Percentiles rank a stretch among this genome's conserved stretches.
Conservation (phyloP, 2,888 invertebrate genomes). For the Drosophila pseudotalamancana region DNA sequence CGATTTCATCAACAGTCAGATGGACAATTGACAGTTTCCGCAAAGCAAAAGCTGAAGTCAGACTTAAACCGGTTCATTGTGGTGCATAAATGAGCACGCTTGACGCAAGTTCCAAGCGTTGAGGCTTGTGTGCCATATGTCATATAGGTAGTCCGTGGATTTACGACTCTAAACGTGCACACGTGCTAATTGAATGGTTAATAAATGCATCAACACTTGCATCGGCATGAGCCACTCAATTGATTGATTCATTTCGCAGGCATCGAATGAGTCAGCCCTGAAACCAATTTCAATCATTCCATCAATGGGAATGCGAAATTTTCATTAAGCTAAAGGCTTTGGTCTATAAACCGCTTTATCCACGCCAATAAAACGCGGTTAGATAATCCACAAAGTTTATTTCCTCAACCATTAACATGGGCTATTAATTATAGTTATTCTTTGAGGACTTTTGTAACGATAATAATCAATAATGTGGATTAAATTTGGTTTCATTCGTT, state of each 20-base stretch:
- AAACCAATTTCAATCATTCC: not conserved
- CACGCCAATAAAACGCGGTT: no score
- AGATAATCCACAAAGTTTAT: no score
- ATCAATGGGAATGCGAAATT: not conserved
- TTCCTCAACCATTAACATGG: no score
- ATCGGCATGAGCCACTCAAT: conserved; percentile 12
- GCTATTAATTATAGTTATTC: no score
- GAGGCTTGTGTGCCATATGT: conserved; percentile 2
- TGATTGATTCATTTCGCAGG: not conserved
- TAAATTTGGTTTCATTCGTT: no score
- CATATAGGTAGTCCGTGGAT: conserved; percentile 3
- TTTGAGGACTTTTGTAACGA: no score
- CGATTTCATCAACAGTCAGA: conserved; percentile 11
- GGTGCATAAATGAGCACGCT: conserved; percentile 3
- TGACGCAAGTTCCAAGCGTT: conserved; percentile 1
- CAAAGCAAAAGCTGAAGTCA: no score
- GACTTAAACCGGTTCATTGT: not conserved
- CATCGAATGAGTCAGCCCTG: conserved; percentile 14
- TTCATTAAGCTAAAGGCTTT: no score
- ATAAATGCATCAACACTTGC: conserved; percentile 23
- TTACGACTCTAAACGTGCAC: conserved; percentile 20
- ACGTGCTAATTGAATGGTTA: conserved; percentile 10
- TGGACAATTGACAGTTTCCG: conserved; percentile 8
- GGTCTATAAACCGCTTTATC: no score
- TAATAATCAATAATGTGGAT: no score